Conservation (phyloP, 2,888 invertebrate species). For the Allolobophora icterica region DNA sequence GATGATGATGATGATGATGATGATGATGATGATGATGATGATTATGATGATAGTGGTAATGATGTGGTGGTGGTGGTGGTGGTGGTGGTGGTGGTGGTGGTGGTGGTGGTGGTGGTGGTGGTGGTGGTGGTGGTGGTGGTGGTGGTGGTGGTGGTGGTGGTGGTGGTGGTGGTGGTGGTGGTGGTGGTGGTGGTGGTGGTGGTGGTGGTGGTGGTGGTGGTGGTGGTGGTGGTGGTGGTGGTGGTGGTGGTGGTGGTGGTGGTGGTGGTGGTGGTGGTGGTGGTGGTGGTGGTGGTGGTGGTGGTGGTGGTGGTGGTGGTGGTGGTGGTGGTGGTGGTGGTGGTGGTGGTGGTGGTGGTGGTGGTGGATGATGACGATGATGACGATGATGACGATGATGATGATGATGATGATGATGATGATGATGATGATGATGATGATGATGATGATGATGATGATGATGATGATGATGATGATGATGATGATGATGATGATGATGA, state of each 20-base stretch:
- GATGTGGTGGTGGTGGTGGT: not conserved
- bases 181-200: constrained; percentile 19
- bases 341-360: no score
- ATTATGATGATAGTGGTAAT: no score
- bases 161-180: not conserved
- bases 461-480: not conserved
- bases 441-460: constrained; percentile 9
- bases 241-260: not conserved
- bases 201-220: not conserved
- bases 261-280: no score
- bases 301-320: no score
- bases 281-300: no score
- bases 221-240: not conserved
- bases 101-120: not conserved
- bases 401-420: not conserved
- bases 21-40: no score
- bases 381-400: constrained; percentile 32
- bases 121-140: constrained; percentile 43
- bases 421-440: no score
- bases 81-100: not conserved
- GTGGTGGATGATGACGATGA: no score
- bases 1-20: no score
- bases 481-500: no score
- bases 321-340: no score
- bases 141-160: not conserved